Evolutionary conservation across 1,140 invertebrate genomes (phyloP).

Genomic region (Drosophila nigrodunni): DNA sequence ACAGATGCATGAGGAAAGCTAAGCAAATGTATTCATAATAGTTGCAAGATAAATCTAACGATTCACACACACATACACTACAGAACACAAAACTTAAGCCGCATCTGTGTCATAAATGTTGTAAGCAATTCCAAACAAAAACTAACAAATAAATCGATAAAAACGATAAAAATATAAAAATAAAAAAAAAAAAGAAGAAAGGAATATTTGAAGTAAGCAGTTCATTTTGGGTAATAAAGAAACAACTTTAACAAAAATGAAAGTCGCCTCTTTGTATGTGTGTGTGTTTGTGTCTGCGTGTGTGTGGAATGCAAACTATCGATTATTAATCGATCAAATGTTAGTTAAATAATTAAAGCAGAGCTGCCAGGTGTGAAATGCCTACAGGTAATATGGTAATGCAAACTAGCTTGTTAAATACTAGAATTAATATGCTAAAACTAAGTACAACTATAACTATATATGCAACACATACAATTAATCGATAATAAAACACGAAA

Average conservation of each 20-base stretch:
- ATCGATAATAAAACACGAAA: slow-evolving; percentile 15
- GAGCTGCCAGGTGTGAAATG: slow-evolving; percentile 32
- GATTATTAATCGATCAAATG: slow-evolving; percentile 20
- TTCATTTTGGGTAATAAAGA: slow-evolving; percentile 78
- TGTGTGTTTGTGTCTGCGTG: slow-evolving; percentile 42
- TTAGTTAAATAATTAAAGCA: slow-evolving; percentile 14
- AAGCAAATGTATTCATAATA: slow-evolving; percentile 1
- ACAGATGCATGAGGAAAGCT: slow-evolving; percentile 13
- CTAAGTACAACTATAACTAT: slow-evolving; percentile 16
- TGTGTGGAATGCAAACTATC: neutral
- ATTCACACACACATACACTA: slow-evolving; percentile 21
- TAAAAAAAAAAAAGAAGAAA: neutral
- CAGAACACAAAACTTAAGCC: slow-evolving; percentile 21
- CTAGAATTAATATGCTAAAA: slow-evolving; percentile 22
- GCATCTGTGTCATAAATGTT: slow-evolving; percentile 61
- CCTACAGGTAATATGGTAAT: slow-evolving; percentile 51
- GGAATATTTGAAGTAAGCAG: slow-evolving; percentile 54
- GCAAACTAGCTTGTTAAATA: slow-evolving; percentile 41
- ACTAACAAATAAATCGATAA: slow-evolving; percentile 4
- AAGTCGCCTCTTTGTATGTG: slow-evolving; percentile 34
- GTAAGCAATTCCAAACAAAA: slow-evolving; percentile 54
- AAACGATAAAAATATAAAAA: slow-evolving; percentile 2
- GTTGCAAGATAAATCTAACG: neutral
- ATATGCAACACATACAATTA: slow-evolving; percentile 27
- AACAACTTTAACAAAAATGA: slow-evolving; percentile 64